Evolutionary conservation across 2,113 vertebrate species (phyloP).

Genomic region (Nothobranchius furzeri): DNA sequence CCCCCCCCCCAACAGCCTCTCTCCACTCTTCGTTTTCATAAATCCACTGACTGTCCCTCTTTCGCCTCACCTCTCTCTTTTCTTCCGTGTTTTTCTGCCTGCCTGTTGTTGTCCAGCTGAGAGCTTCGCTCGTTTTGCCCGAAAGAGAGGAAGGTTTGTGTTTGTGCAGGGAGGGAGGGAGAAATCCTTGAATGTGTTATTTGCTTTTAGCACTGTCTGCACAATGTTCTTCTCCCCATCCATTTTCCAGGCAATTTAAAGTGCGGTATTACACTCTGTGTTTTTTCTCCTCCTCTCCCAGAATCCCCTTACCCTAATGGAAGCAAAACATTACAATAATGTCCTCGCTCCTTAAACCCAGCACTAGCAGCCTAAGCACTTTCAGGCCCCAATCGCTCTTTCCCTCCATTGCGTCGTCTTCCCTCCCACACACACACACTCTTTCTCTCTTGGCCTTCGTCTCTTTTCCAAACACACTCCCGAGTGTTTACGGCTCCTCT

Average conservation of each 20-base stretch:
- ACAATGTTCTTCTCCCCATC: slow-evolving; percentile 79
- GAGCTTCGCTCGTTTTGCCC: slow-evolving; percentile 65
- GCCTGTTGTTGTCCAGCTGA: slow-evolving; percentile 71
- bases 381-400: slow-evolving; percentile 74
- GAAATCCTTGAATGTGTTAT: slow-evolving; percentile 80
- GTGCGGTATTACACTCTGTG: slow-evolving; percentile 79
- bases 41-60: slow-evolving; percentile 68
- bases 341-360: slow-evolving; percentile 78
- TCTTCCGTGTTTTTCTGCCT: slow-evolving; percentile 31
- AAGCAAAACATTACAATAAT: slow-evolving; percentile 85
- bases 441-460: slow-evolving; percentile 52
- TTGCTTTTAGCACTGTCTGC: slow-evolving; percentile 83
- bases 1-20: slow-evolving; percentile 66
- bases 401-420: slow-evolving; percentile 56
- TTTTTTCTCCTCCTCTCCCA: slow-evolving; percentile 70
- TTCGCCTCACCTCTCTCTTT: slow-evolving; percentile 25
- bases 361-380: slow-evolving; percentile 79
- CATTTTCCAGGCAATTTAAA: slow-evolving; percentile 85
- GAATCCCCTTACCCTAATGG: slow-evolving; percentile 81
- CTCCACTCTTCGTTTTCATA: slow-evolving; percentile 75
- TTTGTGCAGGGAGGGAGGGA: slow-evolving; percentile 46
- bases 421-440: slow-evolving; percentile 58
- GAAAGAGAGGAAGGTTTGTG: slow-evolving; percentile 44
- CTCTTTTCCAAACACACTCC: slow-evolving; percentile 31
- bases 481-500: slow-evolving; percentile 43